phyloP scores from a whole-genome alignment of 2,888 invertebrate genomes.

The Caenorhabditis macrosperma region DNA sequence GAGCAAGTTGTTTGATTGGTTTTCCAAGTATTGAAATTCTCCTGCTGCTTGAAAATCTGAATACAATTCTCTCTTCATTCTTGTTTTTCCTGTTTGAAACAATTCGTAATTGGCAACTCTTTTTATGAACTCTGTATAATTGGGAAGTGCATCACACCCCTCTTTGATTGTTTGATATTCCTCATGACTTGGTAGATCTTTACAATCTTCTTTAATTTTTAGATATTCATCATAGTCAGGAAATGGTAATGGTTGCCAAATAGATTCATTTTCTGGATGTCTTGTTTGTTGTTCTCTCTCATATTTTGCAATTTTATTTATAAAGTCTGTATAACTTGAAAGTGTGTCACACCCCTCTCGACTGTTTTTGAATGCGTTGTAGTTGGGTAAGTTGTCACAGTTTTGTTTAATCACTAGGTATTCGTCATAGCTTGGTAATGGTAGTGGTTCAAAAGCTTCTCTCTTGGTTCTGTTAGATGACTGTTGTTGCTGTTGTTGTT shows the following conservation, averaged over 20 bases:
- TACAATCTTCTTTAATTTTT: constrained; percentile 12
- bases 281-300: constrained; percentile 37
- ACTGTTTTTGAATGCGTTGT: constrained; percentile 19
- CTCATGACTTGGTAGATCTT: neutral
- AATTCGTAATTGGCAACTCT: constrained; percentile 22
- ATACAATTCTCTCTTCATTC: constrained; percentile 53
- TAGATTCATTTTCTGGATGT: neutral
- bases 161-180: constrained; percentile 26
- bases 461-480: constrained; percentile 29
- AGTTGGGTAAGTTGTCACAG: constrained; percentile 32
- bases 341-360: constrained; percentile 9
- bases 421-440: constrained; percentile 28
- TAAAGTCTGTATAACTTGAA: constrained; percentile 25
- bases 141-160: constrained; percentile 14
- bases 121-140: constrained; percentile 23
- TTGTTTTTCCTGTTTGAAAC: no score
- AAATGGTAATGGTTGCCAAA: constrained; percentile 24
- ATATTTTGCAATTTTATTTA: constrained; percentile 39
- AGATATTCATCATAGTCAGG: constrained; percentile 26
- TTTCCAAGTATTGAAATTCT: constrained; percentile 65
- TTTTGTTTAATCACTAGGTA: constrained; percentile 34
- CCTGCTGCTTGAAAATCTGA: constrained; percentile 65
- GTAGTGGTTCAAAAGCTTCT: constrained; percentile 21
- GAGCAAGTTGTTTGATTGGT: constrained; percentile 58
- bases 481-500: neutral